Percentiles rank a stretch among this genome's conserved stretches.
Evolutionary conservation across 2,797 vertebrate genomes (phyloP).

Genomic region (Betta splendens): DNA sequence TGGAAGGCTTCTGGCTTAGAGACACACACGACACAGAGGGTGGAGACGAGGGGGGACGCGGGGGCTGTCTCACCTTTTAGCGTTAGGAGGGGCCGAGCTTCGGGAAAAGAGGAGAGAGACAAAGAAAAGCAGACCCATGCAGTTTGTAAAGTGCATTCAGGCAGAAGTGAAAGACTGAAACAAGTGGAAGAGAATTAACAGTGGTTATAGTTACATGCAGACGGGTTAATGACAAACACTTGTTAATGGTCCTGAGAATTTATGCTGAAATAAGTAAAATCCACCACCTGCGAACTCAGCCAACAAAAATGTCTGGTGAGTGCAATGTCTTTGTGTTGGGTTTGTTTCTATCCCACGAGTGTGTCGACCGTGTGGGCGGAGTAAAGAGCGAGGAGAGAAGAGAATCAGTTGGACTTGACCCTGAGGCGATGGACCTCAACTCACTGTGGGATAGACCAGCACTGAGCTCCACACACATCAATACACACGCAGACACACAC

Average conservation of each 20-base stretch:
- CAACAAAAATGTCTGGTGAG: slow-evolving; percentile 31
- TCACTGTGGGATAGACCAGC: slow-evolving; percentile 53
- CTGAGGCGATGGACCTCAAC: slow-evolving; percentile 63
- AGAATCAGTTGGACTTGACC: slow-evolving; percentile 57
- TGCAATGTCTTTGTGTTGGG: slow-evolving; percentile 42
- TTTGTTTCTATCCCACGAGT: slow-evolving; percentile 63
- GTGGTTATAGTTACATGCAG: slow-evolving; percentile 23
- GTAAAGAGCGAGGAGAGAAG: slow-evolving; percentile 63
- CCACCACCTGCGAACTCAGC: slow-evolving; percentile 25
- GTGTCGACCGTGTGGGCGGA: slow-evolving; percentile 71
- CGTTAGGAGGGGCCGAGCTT: slow-evolving; percentile 83
- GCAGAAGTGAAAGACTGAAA: slow-evolving; percentile 15
- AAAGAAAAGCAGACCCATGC: slow-evolving; percentile 69
- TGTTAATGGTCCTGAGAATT: slow-evolving; percentile 22
- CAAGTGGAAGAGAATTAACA: slow-evolving; percentile 10
- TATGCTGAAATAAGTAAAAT: slow-evolving; percentile 22
- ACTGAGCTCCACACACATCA: slow-evolving; percentile 4
- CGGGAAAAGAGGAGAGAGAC: slow-evolving; percentile 68
- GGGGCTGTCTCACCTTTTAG: slow-evolving; percentile 80
- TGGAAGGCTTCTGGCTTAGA: background rate
- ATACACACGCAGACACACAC: slow-evolving; percentile 10
- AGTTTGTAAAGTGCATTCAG: slow-evolving; percentile 48
- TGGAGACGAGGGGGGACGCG: slow-evolving; percentile 43
- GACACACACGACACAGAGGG: slow-evolving; percentile 7
- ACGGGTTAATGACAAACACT: slow-evolving; percentile 14